Conservation (phyloP, 2,797 vertebrate species). For the Oceanodroma leucorhoa region DNA sequence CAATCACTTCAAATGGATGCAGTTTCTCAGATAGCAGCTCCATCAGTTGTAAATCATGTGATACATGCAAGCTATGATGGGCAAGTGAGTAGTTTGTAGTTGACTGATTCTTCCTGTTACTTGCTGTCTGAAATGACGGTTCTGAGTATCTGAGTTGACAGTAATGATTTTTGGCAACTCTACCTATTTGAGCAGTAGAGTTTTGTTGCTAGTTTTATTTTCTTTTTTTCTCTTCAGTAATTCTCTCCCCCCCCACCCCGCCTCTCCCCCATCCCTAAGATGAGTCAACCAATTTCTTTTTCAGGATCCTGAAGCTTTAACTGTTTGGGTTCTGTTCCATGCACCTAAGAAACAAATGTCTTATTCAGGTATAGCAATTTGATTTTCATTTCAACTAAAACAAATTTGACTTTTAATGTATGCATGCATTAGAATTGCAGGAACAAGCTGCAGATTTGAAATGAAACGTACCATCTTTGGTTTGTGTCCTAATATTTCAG, state of each 20-base stretch:
- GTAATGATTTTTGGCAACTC: neutral
- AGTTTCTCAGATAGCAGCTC: slow-evolving; percentile 73
- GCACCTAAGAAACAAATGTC: slow-evolving; percentile 83
- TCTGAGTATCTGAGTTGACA: neutral
- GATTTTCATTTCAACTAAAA: neutral
- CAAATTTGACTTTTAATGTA: neutral
- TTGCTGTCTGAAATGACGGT: neutral
- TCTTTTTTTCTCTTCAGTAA: neutral
- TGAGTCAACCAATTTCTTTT: neutral
- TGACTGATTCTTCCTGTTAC: neutral
- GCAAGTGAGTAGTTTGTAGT: slow-evolving; percentile 78
- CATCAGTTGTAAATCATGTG: slow-evolving; percentile 90
- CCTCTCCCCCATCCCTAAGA: neutral
- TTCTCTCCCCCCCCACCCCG: neutral
- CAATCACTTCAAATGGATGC: slow-evolving; percentile 60
- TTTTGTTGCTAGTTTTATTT: neutral
- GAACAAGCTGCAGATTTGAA: neutral
- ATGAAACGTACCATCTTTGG: neutral
- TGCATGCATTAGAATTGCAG: neutral
- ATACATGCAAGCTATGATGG: slow-evolving; percentile 86
- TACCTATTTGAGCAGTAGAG: neutral
- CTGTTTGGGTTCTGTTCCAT: slow-evolving; percentile 91
- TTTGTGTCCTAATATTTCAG: neutral
- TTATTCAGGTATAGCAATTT: slow-evolving; percentile 80
- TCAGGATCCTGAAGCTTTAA: slow-evolving; percentile 87